Evolutionary conservation across 2,113 vertebrate species (phyloP).

Genomic region (Callionymus lyra): DNA sequence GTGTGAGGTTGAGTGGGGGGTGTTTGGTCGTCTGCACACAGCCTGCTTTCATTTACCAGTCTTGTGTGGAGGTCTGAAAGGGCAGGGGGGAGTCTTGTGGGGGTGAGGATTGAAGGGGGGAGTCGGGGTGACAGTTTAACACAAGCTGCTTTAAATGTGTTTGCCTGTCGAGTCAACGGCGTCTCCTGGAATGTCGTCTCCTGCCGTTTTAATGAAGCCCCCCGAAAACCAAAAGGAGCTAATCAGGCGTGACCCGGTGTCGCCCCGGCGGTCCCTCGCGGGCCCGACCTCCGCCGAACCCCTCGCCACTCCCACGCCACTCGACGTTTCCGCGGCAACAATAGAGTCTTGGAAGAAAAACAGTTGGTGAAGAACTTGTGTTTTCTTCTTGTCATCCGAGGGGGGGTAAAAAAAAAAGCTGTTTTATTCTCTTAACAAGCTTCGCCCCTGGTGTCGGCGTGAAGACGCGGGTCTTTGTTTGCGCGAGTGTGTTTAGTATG

Average conservation of each 20-base stretch:
- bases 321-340: conserved; percentile 54
- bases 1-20: conserved; percentile 9
- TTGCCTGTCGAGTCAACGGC: conserved; percentile 66
- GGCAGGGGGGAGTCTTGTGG: conserved; percentile 1
- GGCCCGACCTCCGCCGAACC: conserved; percentile 49
- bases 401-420: conserved; percentile 18
- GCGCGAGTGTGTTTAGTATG: conserved; percentile 47
- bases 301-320: conserved; percentile 37
- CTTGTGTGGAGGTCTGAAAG: conserved; percentile 6
- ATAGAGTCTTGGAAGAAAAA: conserved; percentile 28
- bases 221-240: conserved; percentile 61
- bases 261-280: conserved; percentile 57
- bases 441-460: conserved; percentile 30
- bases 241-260: conserved; percentile 65
- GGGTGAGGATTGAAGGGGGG: neutral
- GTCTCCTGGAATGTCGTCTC: conserved; percentile 67
- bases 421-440: conserved; percentile 43
- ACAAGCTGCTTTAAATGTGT: conserved; percentile 60
- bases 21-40: conserved; percentile 6
- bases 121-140: conserved; percentile 36
- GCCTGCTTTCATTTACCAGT: conserved; percentile 11
- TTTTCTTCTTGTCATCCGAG: neutral
- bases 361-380: conserved; percentile 30
- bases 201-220: conserved; percentile 70
- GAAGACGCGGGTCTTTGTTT: neutral